These are phyloP conservation scores for Metacarcinus magister DNA, from an alignment of 2,888 invertebrate species.

Conservation along the genomic window DNA sequence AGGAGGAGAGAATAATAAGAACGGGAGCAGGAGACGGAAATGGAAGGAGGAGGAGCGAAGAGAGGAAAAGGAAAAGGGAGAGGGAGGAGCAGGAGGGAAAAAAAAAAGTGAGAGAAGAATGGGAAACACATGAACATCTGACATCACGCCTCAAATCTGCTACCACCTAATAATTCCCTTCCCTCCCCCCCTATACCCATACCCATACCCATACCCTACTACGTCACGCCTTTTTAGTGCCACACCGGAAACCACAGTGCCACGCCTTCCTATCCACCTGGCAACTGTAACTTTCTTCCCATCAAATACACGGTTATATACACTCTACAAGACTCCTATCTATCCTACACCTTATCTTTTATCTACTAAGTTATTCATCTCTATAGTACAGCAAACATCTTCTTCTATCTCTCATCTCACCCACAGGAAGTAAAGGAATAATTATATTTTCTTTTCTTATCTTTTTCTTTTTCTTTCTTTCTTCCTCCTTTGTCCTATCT, in stretches of 20 bases:
- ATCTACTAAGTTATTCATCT: too few relatives aligned
- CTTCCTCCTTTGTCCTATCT: neutral
- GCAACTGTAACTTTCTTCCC: neutral
- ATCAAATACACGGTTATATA: too few relatives aligned
- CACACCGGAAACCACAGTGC: slow-evolving; percentile 38
- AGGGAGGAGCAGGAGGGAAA: neutral
- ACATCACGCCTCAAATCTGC: neutral
- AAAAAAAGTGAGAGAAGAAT: neutral
- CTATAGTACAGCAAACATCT: neutral
- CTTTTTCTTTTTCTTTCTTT: neutral
- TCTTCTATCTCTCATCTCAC: neutral
- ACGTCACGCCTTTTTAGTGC: neutral
- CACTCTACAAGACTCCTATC: too few relatives aligned
- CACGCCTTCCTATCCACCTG: neutral
- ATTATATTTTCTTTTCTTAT: neutral
- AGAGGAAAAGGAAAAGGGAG: neutral
- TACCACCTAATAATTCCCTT: neutral
- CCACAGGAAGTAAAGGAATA: neutral
- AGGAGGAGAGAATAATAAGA: too few relatives aligned
- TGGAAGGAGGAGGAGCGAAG: neutral
- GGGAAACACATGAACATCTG: neutral
- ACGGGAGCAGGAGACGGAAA: neutral
- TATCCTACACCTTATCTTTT: too few relatives aligned
- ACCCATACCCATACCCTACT: neutral
- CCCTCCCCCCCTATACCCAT: neutral